A percentile compares a stretch with the other conserved stretches of the same genome.
These are phyloP conservation scores for Cabera pusaria DNA, from an alignment of 2,888 invertebrate genomes.

Conservation along the genomic window DNA sequence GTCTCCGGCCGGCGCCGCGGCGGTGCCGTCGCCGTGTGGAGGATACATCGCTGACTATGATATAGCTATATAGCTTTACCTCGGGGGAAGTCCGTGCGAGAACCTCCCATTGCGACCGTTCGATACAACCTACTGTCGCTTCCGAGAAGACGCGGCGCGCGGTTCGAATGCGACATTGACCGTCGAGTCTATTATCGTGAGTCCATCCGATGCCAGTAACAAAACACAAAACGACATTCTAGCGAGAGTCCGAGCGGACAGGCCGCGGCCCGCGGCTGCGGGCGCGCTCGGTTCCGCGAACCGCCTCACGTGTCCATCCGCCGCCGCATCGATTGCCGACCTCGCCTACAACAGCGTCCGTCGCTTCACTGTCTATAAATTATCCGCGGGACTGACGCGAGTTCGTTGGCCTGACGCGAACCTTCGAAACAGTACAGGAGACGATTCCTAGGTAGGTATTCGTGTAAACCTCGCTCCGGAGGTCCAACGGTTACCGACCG, in stretches of 20 bases:
- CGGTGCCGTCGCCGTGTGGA: too few relatives aligned
- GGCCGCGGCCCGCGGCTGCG: too few relatives aligned
- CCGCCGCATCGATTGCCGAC: too few relatives aligned
- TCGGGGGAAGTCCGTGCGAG: too few relatives aligned
- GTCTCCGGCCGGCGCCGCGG: too few relatives aligned
- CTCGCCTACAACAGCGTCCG: too few relatives aligned
- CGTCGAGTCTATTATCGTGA: constrained; percentile 6
- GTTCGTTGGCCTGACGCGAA: constrained; percentile 45
- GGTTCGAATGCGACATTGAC: not conserved
- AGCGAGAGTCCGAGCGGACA: too few relatives aligned
- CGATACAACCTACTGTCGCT: too few relatives aligned
- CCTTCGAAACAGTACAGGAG: constrained; percentile 30
- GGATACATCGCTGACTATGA: too few relatives aligned
- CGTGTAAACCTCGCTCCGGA: constrained; percentile 34
- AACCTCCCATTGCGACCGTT: too few relatives aligned
- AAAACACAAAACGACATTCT: constrained; percentile 15
- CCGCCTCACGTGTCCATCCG: too few relatives aligned
- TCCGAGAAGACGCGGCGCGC: constrained; percentile 15
- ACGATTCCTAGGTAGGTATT: constrained; percentile 28
- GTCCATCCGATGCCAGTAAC: constrained; percentile 6
- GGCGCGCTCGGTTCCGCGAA: constrained; percentile 53
- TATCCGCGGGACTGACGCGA: constrained; percentile 50
- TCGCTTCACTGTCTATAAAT: constrained; percentile 52
- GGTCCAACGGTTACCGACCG: constrained; percentile 31
- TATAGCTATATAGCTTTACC: too few relatives aligned